Percentiles rank a stretch among this genome's conserved stretches.
These are phyloP conservation scores for Myodes glareolus DNA, from an alignment of 2,113 vertebrate genomes.

Conservation along the genomic window DNA sequence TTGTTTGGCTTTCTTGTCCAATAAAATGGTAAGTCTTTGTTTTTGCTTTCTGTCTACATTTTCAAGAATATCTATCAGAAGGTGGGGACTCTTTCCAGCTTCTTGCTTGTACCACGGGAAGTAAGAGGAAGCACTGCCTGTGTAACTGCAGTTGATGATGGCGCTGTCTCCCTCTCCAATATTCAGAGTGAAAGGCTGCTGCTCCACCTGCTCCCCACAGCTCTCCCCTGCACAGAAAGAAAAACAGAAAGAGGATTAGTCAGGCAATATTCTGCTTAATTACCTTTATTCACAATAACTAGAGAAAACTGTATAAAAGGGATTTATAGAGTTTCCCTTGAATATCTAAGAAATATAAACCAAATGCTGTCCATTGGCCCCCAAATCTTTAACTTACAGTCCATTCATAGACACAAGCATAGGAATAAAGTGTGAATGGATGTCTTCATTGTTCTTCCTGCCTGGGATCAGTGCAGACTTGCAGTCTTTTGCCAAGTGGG, in stretches of 20 bases:
- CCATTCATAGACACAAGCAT: background rate
- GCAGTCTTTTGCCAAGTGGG: background rate
- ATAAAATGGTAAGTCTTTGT: background rate
- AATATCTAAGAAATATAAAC: background rate
- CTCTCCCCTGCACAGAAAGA: constrained; percentile 18
- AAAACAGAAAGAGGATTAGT: background rate
- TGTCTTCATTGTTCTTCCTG: background rate
- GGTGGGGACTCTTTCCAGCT: background rate
- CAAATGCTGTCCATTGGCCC: background rate
- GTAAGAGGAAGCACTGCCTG: fast-evolving
- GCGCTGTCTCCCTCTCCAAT: background rate
- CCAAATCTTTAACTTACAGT: constrained; percentile 54
- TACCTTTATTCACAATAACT: background rate
- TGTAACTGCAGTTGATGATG: constrained; percentile 45
- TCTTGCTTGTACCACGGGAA: constrained; percentile 57
- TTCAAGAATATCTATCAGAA: background rate
- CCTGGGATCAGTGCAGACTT: background rate
- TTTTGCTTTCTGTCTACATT: background rate
- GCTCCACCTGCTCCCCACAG: background rate
- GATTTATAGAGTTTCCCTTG: background rate
- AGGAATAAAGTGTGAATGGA: background rate
- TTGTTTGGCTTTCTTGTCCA: background rate
- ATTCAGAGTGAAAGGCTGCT: background rate
- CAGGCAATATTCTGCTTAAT: background rate
- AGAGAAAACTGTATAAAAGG: background rate